Conservation (phyloP, 2,113 vertebrate genomes). For the Cinclus mexicanus region DNA sequence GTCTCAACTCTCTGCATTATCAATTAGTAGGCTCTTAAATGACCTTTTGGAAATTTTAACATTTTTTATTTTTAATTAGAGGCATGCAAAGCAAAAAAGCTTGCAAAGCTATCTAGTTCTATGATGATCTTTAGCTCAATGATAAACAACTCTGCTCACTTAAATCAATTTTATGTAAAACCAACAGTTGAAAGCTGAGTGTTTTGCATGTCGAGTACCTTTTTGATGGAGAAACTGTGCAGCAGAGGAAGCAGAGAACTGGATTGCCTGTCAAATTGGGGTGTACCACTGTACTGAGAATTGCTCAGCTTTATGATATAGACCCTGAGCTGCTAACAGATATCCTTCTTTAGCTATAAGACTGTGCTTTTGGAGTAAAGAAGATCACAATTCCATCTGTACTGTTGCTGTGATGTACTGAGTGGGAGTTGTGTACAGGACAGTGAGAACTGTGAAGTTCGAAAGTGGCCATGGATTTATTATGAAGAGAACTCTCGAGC, state of each 20-base stretch:
- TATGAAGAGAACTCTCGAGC: conserved; percentile 34
- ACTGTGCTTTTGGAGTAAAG: conserved; percentile 70
- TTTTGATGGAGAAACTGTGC: not conserved
- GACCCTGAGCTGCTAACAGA: conserved; percentile 60
- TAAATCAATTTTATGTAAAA: conserved; percentile 21
- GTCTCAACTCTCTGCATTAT: not conserved
- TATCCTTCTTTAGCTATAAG: conserved; percentile 69
- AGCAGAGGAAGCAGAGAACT: not conserved
- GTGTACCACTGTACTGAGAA: conserved; percentile 16
- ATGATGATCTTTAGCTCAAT: not conserved
- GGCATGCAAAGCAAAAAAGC: not conserved
- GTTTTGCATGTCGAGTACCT: not conserved
- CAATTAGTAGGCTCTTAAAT: conserved; percentile 3
- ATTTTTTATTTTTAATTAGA: conserved; percentile 15
- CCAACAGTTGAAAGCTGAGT: not conserved
- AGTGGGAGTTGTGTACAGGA: conserved; percentile 68
- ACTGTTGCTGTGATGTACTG: conserved; percentile 67
- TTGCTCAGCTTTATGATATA: conserved; percentile 60
- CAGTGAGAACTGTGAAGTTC: conserved; percentile 67
- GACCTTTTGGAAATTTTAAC: not conserved
- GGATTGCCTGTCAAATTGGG: not conserved
- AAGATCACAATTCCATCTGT: conserved; percentile 68
- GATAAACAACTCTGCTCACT: not conserved
- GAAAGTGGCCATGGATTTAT: conserved; percentile 55
- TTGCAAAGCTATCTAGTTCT: not conserved